phyloP scores from a whole-genome alignment of 2,113 vertebrate genomes.

The Carlito syrichta region DNA sequence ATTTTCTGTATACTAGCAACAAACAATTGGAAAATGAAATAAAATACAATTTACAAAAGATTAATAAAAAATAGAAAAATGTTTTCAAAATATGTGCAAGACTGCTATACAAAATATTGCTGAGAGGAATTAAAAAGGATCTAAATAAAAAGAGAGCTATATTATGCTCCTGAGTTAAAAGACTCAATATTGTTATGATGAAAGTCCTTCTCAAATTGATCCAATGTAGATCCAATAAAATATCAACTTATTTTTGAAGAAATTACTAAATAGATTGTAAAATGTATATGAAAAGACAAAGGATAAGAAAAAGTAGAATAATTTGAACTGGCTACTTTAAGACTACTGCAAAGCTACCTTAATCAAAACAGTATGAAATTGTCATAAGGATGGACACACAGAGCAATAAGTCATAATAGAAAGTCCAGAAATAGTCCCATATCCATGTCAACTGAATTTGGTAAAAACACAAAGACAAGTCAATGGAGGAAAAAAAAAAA shows the following conservation, averaged over 20 bases:
- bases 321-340: background rate
- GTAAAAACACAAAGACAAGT: background rate
- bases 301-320: background rate
- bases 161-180: too few species aligned
- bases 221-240: background rate
- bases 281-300: background rate
- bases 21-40: too few species aligned
- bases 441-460: background rate
- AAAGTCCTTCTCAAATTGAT: too few species aligned
- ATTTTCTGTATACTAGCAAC: too few species aligned
- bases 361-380: background rate
- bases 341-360: background rate
- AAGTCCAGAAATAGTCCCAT: background rate
- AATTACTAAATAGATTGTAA: background rate
- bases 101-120: too few species aligned
- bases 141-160: too few species aligned
- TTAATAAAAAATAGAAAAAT: too few species aligned
- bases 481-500: background rate
- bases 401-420: too few species aligned
- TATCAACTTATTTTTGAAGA: background rate
- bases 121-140: too few species aligned
- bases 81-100: too few species aligned
- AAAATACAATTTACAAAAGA: too few species aligned
- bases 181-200: too few species aligned
- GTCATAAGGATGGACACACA: background rate